phyloP scores from a whole-genome alignment of 1,140 invertebrate genomes.

The Danaus melanippus region DNA sequence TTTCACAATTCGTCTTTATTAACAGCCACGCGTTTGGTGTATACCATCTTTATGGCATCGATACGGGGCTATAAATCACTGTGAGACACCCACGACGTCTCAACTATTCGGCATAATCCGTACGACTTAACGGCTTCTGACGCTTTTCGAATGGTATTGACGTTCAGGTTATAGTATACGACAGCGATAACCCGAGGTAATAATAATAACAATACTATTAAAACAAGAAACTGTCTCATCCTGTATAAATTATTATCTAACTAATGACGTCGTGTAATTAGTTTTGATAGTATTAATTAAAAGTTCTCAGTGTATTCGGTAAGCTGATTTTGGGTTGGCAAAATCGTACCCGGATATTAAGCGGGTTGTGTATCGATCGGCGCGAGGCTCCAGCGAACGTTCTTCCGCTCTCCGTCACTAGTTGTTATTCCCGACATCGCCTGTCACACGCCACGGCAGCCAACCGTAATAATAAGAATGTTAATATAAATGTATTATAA shows the following conservation, averaged over 20 bases:
- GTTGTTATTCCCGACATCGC: slow-evolving; percentile 56
- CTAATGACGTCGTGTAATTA: too few relatives aligned
- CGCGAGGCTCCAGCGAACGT: slow-evolving; percentile 8
- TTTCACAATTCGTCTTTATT: slow-evolving; percentile 33
- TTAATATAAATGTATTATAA: slow-evolving; percentile 68
- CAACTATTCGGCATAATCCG: slow-evolving; percentile 38
- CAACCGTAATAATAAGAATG: slow-evolving; percentile 58
- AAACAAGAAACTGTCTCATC: too few relatives aligned
- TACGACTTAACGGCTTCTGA: slow-evolving; percentile 38
- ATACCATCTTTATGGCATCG: slow-evolving; percentile 33
- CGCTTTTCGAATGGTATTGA: slow-evolving; percentile 33
- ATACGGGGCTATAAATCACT: slow-evolving; percentile 42
- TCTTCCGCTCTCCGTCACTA: slow-evolving; percentile 37
- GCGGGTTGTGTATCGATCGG: slow-evolving; percentile 16
- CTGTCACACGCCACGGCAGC: slow-evolving; percentile 53
- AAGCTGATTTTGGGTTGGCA: slow-evolving; percentile 6
- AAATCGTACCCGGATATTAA: slow-evolving; percentile 27
- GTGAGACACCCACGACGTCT: slow-evolving; percentile 50
- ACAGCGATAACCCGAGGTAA: too few relatives aligned
- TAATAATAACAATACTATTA: too few relatives aligned
- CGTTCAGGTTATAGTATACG: slow-evolving; percentile 5
- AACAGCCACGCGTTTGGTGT: slow-evolving; percentile 24
- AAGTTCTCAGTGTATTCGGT: slow-evolving; percentile 10
- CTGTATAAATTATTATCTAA: too few relatives aligned
- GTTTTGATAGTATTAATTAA: slow-evolving; percentile 8